Conservation (phyloP, 2,113 vertebrate species). For the Equus quagga region DNA sequence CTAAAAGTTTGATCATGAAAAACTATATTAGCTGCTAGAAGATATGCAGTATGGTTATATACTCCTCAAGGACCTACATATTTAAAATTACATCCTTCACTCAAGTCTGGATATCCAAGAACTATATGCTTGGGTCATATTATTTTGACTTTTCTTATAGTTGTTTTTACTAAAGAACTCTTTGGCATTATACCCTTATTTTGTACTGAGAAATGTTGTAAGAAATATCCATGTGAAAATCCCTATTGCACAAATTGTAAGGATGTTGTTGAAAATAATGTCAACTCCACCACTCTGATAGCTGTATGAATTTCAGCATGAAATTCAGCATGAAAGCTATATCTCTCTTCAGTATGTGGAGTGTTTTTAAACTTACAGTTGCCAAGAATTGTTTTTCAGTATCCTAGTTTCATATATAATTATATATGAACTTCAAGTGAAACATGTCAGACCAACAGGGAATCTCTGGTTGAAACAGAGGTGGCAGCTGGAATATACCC, state of each 20-base stretch:
- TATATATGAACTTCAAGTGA: not conserved
- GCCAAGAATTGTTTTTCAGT: not conserved
- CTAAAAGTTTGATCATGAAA: not conserved
- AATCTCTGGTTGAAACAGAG: not conserved
- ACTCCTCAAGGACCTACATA: not conserved
- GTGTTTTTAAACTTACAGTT: not conserved
- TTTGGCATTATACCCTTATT: not conserved
- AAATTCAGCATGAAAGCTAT: not conserved
- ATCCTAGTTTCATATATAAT: not conserved
- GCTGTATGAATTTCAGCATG: not conserved
- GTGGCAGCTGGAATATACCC: not conserved
- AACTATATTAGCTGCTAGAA: not conserved
- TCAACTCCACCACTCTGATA: too few relatives aligned
- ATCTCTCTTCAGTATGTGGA: not conserved
- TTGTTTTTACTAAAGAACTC: not conserved
- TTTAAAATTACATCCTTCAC: not conserved
- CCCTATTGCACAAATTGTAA: not conserved
- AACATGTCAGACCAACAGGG: not conserved
- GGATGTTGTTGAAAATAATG: not conserved
- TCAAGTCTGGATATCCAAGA: not conserved
- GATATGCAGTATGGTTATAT: not conserved
- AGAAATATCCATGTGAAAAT: not conserved
- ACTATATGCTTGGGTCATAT: not conserved
- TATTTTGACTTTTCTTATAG: not conserved
- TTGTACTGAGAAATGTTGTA: not conserved